These are phyloP conservation scores for Gasterosteus aculeatus DNA, from an alignment of 2,113 vertebrate species.

Conservation along the genomic window DNA sequence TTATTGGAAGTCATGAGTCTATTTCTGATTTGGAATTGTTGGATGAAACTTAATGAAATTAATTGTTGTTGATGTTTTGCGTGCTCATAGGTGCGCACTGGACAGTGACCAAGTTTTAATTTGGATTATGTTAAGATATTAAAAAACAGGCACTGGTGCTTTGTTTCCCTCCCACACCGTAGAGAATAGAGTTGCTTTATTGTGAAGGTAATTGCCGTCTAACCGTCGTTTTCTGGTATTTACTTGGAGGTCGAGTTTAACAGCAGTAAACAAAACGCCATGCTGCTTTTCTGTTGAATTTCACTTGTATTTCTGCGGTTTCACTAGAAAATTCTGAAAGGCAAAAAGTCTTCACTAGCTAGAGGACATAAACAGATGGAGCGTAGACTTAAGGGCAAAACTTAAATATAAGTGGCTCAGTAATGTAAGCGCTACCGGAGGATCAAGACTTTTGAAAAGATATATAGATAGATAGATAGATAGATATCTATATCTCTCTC, in stretches of 20 bases:
- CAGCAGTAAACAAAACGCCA: slow-evolving; percentile 16
- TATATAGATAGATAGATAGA: too few relatives aligned
- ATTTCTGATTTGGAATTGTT: neutral
- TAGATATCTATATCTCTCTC: too few relatives aligned
- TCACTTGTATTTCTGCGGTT: slow-evolving; percentile 21
- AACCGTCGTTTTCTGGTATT: slow-evolving; percentile 32
- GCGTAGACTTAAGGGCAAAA: slow-evolving; percentile 13
- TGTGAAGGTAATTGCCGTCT: slow-evolving; percentile 21
- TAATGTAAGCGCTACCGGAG: neutral
- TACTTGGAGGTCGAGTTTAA: neutral
- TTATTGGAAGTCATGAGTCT: neutral
- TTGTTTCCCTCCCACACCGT: neutral
- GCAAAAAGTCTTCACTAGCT: slow-evolving; percentile 5
- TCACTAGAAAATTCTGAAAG: neutral
- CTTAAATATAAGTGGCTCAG: neutral
- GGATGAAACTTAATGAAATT: neutral
- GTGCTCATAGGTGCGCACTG: neutral
- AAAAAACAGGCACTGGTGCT: neutral
- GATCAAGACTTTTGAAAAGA: neutral
- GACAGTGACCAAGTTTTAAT: neutral
- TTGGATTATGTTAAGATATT: neutral
- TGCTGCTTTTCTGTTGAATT: slow-evolving; percentile 21
- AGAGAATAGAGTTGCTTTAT: neutral
- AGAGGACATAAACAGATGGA: neutral
- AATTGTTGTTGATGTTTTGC: neutral